These are phyloP conservation scores for Halcyon badia DNA, from an alignment of 2,797 vertebrate genomes.

Conservation along the genomic window DNA sequence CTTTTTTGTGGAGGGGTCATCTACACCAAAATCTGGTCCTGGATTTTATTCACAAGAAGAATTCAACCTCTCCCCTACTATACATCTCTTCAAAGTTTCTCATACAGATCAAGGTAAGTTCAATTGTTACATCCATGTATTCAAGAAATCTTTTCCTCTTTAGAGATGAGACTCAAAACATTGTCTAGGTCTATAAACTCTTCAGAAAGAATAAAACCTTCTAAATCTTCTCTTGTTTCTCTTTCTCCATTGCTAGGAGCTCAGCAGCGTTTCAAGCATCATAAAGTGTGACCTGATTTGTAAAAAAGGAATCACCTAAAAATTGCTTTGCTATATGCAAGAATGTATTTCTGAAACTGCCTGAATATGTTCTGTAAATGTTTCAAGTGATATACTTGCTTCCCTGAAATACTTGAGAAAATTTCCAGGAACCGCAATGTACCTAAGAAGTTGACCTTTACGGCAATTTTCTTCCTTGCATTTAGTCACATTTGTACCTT, in stretches of 20 bases:
- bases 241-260: background rate
- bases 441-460: background rate
- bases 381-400: background rate
- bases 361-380: background rate
- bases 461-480: background rate
- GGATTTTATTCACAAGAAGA: background rate
- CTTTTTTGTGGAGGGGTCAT: background rate
- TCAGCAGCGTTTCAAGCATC: background rate
- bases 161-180: background rate
- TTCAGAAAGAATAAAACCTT: conserved; percentile 23
- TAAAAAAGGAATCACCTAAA: conserved; percentile 11
- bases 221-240: background rate
- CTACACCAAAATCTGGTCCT: background rate
- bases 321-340: conserved; percentile 2
- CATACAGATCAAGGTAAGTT: background rate
- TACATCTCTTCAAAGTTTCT: conserved; percentile 32
- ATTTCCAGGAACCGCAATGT: background rate
- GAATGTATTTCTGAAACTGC: conserved; percentile 27
- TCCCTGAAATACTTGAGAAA: background rate
- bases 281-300: conserved; percentile 1
- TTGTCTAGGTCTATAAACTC: background rate
- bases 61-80: background rate
- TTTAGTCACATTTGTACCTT: background rate
- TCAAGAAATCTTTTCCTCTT: background rate
- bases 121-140: background rate